Evolutionary conservation across 2,797 vertebrate genomes (phyloP).

Genomic region (Sebastes iracundus): DNA sequence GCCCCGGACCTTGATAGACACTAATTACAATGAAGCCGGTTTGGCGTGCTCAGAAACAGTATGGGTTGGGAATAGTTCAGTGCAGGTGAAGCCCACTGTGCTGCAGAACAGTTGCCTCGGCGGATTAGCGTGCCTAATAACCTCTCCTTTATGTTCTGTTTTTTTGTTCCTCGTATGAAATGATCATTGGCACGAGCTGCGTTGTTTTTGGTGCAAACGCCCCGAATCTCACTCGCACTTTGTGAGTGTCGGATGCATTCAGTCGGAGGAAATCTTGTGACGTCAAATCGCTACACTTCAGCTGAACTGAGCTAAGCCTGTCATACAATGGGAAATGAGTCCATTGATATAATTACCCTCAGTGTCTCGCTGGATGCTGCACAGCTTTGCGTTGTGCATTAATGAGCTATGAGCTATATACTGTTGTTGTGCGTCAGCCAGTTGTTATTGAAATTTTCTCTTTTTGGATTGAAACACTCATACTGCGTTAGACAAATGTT

Average conservation of each 20-base stretch:
- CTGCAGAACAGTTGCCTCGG: slow-evolving; percentile 14
- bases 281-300: slow-evolving; percentile 49
- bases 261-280: slow-evolving; percentile 50
- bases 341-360: slow-evolving; percentile 46
- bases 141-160: slow-evolving; percentile 17
- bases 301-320: slow-evolving; percentile 45
- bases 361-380: slow-evolving; percentile 23
- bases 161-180: slow-evolving; percentile 23
- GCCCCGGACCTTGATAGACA: slow-evolving; percentile 75
- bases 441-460: slow-evolving; percentile 5
- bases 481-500: slow-evolving; percentile 26
- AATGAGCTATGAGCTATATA: slow-evolving; percentile 29
- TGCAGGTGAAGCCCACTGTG: slow-evolving; percentile 62
- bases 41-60: slow-evolving; percentile 65
- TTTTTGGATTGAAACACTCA: slow-evolving; percentile 15
- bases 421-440: not conserved
- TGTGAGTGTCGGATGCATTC: slow-evolving; percentile 21
- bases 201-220: slow-evolving; percentile 13
- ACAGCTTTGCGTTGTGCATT: slow-evolving; percentile 21
- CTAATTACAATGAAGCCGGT: slow-evolving; percentile 79
- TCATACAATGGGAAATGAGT: slow-evolving; percentile 49
- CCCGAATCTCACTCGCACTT: slow-evolving; percentile 30
- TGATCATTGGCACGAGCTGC: slow-evolving; percentile 49
- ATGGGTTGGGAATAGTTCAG: slow-evolving; percentile 39
- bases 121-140: slow-evolving; percentile 54